Evolutionary conservation across 2,888 invertebrate species (phyloP), one percentile per base, ranked within the genome.

Genomic region (Rhagonycha fulva): DNA sequence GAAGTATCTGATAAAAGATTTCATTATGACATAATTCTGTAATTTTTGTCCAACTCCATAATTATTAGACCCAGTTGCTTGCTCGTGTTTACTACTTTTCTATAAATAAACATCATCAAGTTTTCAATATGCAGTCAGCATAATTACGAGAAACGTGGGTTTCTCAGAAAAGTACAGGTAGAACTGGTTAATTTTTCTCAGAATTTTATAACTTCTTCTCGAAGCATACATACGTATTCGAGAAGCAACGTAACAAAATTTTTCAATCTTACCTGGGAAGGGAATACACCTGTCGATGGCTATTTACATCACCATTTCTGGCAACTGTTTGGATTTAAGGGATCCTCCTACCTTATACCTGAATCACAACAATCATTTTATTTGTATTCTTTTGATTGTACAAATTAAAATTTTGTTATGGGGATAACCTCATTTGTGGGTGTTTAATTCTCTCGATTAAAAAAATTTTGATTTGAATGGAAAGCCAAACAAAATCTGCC

Each of bases 121-220:
- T 47, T 47, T 47, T n/a, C 47, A n/a, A 47, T 47, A 47, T 47
- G 47, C 47, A 47, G 47, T 47, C 47, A 47, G 47, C 47, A 47
- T n/a, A 47, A 47, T 47, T 47, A 47, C 47, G n/a, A 47, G 47
- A 47, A 47, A 47, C 47, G 47, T 47, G 47, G 47, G 76, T 76
- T 80, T 80, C 80, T 71, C 23, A 75, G 81, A 81, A 81, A 78
- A 70, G 63, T 47, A 60, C 80, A 81, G 80, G 81, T 80, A 79
- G 75, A 78, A 80, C 76, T 78, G 78, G 79, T 79, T 77, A 80
- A 74, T 74, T 74, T 76, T 79, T 79, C 78, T 70, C 19, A 24
- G 80, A 79, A 79, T 62, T 73, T 74, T 76, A 74, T 69, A 74
- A 69, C 67, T 72, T 70, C 70, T 74, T 72, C 68, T 67, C 28